A percentile compares a stretch with the other conserved stretches of the same genome.
phyloP scores from a whole-genome alignment of 2,113 vertebrate species.

The Marmota monax region DNA sequence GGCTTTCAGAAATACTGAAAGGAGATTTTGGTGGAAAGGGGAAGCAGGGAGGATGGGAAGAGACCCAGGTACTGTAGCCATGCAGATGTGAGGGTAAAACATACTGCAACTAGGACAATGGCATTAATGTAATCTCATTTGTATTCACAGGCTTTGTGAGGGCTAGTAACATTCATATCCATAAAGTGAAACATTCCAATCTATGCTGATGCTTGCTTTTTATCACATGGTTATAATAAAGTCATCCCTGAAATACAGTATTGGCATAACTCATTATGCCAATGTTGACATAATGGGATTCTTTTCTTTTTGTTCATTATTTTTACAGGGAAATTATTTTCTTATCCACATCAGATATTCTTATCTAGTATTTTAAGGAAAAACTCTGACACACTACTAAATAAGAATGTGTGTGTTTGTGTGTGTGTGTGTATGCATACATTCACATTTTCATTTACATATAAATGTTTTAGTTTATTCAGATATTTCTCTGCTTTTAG shows the following conservation, averaged over 20 bases:
- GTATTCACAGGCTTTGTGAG: neutral
- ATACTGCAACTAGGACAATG: fast-evolving
- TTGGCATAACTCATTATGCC: neutral
- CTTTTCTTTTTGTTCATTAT: neutral
- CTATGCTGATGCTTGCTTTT: neutral
- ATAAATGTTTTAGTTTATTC: slow-evolving; percentile 53
- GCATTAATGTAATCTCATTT: neutral
- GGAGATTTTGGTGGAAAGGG: neutral
- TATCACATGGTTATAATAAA: neutral
- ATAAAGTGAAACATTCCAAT: neutral
- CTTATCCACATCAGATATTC: neutral
- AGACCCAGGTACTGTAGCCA: no score
- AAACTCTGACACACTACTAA: slow-evolving; percentile 28
- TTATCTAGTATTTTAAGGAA: slow-evolving; percentile 35
- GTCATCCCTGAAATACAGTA: neutral
- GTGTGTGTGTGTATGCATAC: neutral
- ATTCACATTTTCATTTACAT: slow-evolving; percentile 50
- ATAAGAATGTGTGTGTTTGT: neutral
- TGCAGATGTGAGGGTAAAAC: neutral
- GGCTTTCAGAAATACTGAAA: neutral
- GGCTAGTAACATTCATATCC: neutral
- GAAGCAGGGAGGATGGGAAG: neutral
- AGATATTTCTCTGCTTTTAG: slow-evolving; percentile 44
- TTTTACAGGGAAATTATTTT: slow-evolving; percentile 39
- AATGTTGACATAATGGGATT: neutral